Evolutionary conservation across 2,888 invertebrate species (phyloP).

Genomic region (Cyclophora albipunctata): DNA sequence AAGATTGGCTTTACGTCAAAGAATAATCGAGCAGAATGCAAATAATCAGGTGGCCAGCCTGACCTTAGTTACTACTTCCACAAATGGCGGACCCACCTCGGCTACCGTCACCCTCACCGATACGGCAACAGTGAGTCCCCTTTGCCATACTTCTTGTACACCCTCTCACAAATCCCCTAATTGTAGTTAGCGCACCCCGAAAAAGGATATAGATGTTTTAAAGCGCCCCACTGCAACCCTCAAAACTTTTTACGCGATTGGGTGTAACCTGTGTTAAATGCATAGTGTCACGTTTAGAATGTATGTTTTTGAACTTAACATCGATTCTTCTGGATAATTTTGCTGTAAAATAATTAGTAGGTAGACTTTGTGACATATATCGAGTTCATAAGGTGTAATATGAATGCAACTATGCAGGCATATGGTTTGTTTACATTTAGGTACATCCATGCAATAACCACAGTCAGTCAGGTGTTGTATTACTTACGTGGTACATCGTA

Average conservation of each 20-base stretch:
- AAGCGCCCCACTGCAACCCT: conserved; percentile 28
- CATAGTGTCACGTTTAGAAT: no score
- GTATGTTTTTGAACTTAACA: background rate
- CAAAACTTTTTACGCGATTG: conserved; percentile 8
- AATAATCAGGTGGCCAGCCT: conserved; percentile 65
- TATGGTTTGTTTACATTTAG: conserved; percentile 48
- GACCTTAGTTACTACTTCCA: conserved; percentile 35
- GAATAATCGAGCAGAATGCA: conserved; percentile 82
- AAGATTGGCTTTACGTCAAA: conserved; percentile 86
- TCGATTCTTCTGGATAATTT: background rate
- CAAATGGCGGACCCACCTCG: conserved; percentile 60
- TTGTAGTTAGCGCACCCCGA: conserved; percentile 59
- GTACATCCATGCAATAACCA: conserved; percentile 39
- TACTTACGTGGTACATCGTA: conserved; percentile 36
- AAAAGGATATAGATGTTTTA: conserved; percentile 59
- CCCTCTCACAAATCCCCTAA: conserved; percentile 66
- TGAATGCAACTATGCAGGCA: conserved; percentile 22
- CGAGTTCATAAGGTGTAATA: conserved; percentile 17
- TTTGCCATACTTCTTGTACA: conserved; percentile 52
- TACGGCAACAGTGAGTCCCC: conserved; percentile 75
- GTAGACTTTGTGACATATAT: background rate
- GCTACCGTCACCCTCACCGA: conserved; percentile 72
- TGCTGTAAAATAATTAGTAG: background rate
- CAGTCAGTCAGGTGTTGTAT: conserved; percentile 47
- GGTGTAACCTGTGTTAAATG: background rate